Evolutionary conservation across 2,113 vertebrate species (phyloP), one percentile per base, ranked within the genome.

Genomic region (Hemicordylus capensis): DNA sequence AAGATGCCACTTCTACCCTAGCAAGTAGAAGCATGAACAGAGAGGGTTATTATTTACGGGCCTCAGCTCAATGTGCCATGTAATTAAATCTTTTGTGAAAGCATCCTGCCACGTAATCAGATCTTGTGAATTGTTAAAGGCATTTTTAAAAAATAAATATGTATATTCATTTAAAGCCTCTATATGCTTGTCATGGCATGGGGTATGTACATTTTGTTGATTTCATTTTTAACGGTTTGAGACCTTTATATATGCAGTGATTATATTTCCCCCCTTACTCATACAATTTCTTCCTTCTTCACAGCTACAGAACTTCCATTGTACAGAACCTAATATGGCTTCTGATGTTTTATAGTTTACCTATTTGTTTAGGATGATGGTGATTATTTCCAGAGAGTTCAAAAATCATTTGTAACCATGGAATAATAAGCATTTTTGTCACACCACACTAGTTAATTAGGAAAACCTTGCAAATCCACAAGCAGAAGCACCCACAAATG

Each of bases 31-130:
- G 76, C 88, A 94, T 74, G 90, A 95, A 84, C 26, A 56, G 37
- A 3, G 67, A 92, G 91, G 86, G 89, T 88, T 94, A 89, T 95
- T 96, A 94, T 95, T 96, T 95, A 93, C 92, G 75, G 91, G 86
- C 82, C 87, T 87, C 89, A 95, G 93, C 89, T 95, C 95, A 95
- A 44, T 90, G 85, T 83, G 88, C 93, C 88, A 89, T 93, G 88
- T 95, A 96, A 97, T 96, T 94, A 96, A 94, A 96, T 95, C 88
- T 91, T 95, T 96, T 92, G 85, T 96, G 89, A 94, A 84, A 95
- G 80, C 84, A 94, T 96, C 89, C 92, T 94, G 93, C 76, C 94
- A 95, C 93, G 92, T 94, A 96, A 95, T 96, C 95, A 95, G 91
- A 95, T 94, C 20, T 24, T 92, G 81, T 90, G 94, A 94, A 91